Conservation (phyloP, 1,140 invertebrate genomes). For the Tribolium castaneum region DNA sequence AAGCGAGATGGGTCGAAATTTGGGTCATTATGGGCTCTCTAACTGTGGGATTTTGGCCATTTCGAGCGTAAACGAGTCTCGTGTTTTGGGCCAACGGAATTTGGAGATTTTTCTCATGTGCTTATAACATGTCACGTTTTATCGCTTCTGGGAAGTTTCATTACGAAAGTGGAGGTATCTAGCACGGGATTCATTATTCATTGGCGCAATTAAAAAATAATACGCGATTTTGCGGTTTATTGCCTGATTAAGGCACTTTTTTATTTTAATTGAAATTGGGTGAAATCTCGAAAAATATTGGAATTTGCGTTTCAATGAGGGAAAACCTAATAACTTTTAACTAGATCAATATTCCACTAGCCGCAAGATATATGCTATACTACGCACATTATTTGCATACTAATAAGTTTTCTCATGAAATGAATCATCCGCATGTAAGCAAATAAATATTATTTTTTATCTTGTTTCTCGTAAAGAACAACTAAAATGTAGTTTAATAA, state of each 20-base stretch:
- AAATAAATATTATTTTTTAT: background rate
- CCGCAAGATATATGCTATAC: background rate
- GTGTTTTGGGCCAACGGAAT: constrained; percentile 18
- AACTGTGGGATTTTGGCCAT: constrained; percentile 45
- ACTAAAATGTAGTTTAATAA: background rate
- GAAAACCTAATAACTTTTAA: background rate
- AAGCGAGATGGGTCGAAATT: constrained; percentile 21
- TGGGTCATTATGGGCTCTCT: constrained; percentile 27
- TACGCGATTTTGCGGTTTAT: background rate
- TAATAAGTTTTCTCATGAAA: background rate
- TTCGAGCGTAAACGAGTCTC: constrained; percentile 12
- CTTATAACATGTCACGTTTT: constrained; percentile 48
- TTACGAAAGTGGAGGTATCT: background rate
- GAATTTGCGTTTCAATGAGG: no score
- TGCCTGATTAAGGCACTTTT: background rate
- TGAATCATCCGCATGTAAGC: background rate
- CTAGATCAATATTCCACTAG: background rate
- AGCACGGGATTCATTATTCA: background rate
- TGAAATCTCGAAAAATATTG: no score
- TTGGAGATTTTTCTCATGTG: constrained; percentile 27
- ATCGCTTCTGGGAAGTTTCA: constrained; percentile 12
- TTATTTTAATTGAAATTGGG: no score
- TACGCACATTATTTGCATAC: background rate
- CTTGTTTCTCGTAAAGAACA: background rate
- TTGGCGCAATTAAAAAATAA: background rate